A percentile compares a stretch with the other conserved stretches of the same genome.
phyloP scores from a whole-genome alignment of 2,888 invertebrate species.

The Ophion ellenae region DNA sequence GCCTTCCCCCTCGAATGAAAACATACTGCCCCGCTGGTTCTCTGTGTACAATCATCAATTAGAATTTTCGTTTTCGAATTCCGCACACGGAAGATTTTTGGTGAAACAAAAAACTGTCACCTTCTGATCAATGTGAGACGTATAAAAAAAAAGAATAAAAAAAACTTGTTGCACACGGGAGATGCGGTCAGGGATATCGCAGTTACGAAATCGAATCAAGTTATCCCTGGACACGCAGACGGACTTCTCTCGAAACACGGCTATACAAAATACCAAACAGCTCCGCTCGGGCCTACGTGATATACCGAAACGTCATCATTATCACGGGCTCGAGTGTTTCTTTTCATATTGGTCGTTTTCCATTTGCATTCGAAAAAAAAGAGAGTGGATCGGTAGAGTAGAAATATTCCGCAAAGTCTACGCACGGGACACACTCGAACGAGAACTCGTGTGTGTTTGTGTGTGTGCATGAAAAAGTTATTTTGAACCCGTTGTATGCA shows the following conservation, averaged over 20 bases:
- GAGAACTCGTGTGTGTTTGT: background rate
- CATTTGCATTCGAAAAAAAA: slow-evolving; percentile 1
- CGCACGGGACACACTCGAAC: background rate
- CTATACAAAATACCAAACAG: slow-evolving; percentile 24
- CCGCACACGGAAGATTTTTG: background rate
- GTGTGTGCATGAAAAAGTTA: background rate
- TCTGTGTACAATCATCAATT: background rate
- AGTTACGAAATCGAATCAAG: slow-evolving; percentile 34
- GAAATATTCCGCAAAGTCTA: background rate
- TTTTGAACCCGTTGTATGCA: background rate
- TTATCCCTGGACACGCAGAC: slow-evolving; percentile 16
- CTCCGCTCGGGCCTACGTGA: slow-evolving; percentile 3
- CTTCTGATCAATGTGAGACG: background rate
- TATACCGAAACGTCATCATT: slow-evolving; percentile 10
- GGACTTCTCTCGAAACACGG: slow-evolving; percentile 3
- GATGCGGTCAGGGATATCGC: slow-evolving; percentile 12
- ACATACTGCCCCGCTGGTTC: background rate
- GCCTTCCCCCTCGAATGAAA: background rate
- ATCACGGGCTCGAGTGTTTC: background rate
- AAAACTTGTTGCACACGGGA: slow-evolving; percentile 1
- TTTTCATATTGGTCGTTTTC: background rate
- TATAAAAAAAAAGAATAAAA: background rate
- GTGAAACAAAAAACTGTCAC: background rate
- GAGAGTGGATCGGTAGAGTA: background rate
- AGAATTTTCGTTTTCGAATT: background rate